Evolutionary conservation across 2,888 invertebrate species (phyloP), one percentile per base, ranked within the genome.

Genomic region (Arrhopalites spinosus): DNA sequence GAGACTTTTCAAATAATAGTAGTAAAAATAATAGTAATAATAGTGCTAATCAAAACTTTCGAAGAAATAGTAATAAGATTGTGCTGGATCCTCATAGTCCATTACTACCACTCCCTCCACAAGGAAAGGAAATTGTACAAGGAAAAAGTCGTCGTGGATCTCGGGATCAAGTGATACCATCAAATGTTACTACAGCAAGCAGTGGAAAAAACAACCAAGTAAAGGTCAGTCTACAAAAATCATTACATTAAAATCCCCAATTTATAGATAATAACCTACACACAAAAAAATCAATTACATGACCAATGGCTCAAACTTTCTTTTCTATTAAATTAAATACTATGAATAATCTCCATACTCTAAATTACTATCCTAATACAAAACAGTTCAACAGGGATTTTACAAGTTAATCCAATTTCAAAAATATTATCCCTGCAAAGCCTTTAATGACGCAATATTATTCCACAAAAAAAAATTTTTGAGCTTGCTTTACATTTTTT

Each of bases 171-270:
- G n/a, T 66, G n/a, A 29, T n/a, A 11, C 15, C 64, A n/a, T 29
- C 30, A 11, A 20, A 36, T 8, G 29, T 13, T 15, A 63, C 23
- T 27, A 3, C 64, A 1, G 8, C 64, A n/a, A 20, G 53, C 8
- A 53, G 53, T 53, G 64, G 36, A 20, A 66, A 66, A 36, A 66
- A 66, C 29, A 36, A 30, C 29, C 64, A 66, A 66, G 64, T 36
- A 30, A 66, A 66, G 64, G 64, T 66, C 64, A 66, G 64, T 66
- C 47, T 17, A 47, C 47, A 47, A 13, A 13, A n/a, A 47, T 17
- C 13, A 47, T 17, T 47, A 17, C 47, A 47, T 47, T 47, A 13
- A 47, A n/a, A n/a, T n/a, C n/a, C n/a, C n/a, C n/a, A n/a, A n/a
- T n/a, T n/a, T n/a, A n/a, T n/a, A n/a, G n/a, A n/a, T n/a, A n/a